Evolutionary conservation across 2,888 invertebrate species (phyloP).

Genomic region (Lepidocyrtoides sp.): DNA sequence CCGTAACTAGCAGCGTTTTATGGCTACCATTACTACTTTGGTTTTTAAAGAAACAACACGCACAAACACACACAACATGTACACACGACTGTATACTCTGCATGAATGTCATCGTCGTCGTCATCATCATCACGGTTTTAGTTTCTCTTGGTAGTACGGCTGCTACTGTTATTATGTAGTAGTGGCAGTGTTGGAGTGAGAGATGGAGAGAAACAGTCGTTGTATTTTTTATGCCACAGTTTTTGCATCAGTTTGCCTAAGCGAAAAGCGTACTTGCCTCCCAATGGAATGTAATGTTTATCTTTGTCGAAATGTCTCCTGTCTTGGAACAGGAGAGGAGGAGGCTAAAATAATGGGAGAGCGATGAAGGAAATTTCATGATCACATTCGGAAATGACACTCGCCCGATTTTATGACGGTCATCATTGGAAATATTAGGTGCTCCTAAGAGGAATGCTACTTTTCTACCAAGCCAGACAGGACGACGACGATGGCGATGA

Average conservation of each 20-base stretch:
- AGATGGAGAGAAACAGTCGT: not conserved
- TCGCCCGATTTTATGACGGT: slow-evolving; percentile 78
- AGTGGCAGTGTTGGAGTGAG: not conserved
- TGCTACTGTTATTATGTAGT: not conserved
- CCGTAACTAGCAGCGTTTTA: slow-evolving; percentile 35
- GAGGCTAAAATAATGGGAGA: slow-evolving; percentile 72
- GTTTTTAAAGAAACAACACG: slow-evolving; percentile 34
- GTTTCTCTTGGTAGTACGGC: too few species aligned
- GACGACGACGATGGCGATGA: too few species aligned
- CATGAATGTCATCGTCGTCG: slow-evolving; percentile 8
- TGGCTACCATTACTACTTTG: slow-evolving; percentile 3
- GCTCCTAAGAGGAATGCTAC: slow-evolving; percentile 69
- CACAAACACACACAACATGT: not conserved
- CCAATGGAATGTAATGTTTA: slow-evolving; percentile 66
- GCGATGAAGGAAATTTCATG: slow-evolving; percentile 79
- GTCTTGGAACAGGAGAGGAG: not conserved
- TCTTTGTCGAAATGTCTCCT: slow-evolving; percentile 58
- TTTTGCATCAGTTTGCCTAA: slow-evolving; percentile 61
- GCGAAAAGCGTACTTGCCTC: slow-evolving; percentile 36
- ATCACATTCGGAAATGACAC: slow-evolving; percentile 79
- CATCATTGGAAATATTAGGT: slow-evolving; percentile 74
- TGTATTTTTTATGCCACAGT: slow-evolving; percentile 8
- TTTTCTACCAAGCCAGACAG: not conserved
- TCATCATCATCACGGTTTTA: not conserved
- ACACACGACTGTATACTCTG: not conserved